Evolutionary conservation across 2,113 vertebrate species (phyloP), one percentile per base, ranked within the genome.

Genomic region (Strigops habroptila): DNA sequence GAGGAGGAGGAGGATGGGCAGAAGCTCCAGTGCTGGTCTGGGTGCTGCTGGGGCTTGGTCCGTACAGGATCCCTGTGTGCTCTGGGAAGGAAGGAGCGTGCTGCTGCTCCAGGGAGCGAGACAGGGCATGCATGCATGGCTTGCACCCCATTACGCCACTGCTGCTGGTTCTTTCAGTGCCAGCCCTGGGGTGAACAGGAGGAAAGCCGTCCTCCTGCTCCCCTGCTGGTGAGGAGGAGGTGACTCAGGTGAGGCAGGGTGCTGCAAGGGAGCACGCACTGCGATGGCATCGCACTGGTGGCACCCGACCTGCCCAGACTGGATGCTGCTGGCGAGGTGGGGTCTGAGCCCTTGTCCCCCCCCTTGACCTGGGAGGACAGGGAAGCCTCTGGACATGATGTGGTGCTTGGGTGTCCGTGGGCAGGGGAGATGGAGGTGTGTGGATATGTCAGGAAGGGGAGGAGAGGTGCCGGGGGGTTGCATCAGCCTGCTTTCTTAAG

Each of bases 71-170:
- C 16, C 15, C 55, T 24, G 39, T 0, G 0, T 12, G 1, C 23
- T 8, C 2, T 1, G 27, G 37, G 15, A 62, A 67, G 69, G 70
- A 67, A 53, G 69, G 74, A 67, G 17, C 41, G 1, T 6, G 51
- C 24, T 4, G 4, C 12, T 0, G 1, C 25, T 19, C 25, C 0
- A 2, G 63, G 49, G 23, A 70, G 37, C 27, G 0, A 84, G 94
- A 13, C 0, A 0, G 60, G 82, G 30, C 82, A 63, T 0, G 51
- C 43, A 39, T 43, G 37, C 5, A 0, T 10, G 60, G 60, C 59
- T 91, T 14, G 25, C 49, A n/a, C 48, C 44, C 41, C 4, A 5
- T 95, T 96, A 44, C 33, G 0, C 70, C 94, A 94, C 2, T 3
- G 44, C 49, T 83, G 19, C 11, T 0, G 0, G 28, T 63, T 46